Base-by-base conservation (phyloP, 2,888 invertebrate species). In the Halocaridina rubra region DNA sequence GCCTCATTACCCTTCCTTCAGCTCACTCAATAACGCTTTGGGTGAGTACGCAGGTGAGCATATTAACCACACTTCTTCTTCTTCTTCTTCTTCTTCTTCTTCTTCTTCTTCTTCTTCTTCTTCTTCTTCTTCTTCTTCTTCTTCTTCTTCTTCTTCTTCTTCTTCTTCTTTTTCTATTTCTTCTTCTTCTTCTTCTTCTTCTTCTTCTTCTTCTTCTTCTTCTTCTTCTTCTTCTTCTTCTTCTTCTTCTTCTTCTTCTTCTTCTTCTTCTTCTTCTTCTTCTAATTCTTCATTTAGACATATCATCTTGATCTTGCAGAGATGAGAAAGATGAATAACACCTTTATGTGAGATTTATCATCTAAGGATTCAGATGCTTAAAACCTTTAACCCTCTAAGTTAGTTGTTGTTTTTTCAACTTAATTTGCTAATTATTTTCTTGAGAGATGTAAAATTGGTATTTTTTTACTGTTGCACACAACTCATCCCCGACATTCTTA, bases 1-100 rank as follows among this genome's bases (percentile, higher is more conserved):
- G 79, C 80, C 77, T 0, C 87, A 84, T 27, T 87, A 87, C 76
- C 81, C 75, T 24, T 32, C 87, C 75, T 87, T 87, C 85, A 81
- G 75, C 67, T 87, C 87, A 13, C 85, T 87, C 76, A 81, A 81
- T 39, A 87, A 85, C 19, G 84, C 87, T 32, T 75, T 86, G 27
- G 85, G 81, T 27, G 85, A 86, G 32, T 86, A 86, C 69, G 46
- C 85, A 57, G 85, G 85, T 86, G 85, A 80, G 85, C 24, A 5
- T 19, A 30, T 19, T 19, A 0, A 72, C 71, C 22, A 24, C 46
- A 22, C 39, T n/a, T 57, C 10, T 7, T 53, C 24, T 22, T 46
- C 27, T 29, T 27, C 16, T 8, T 8, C 16, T 57, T 53, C 53
- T 1, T 19, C 19, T 22, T 19, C 53, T 53, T 10, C 53, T 16